Base-by-base conservation (phyloP, 2,888 invertebrate genomes). In the Hofmannophila pseudospretella region DNA sequence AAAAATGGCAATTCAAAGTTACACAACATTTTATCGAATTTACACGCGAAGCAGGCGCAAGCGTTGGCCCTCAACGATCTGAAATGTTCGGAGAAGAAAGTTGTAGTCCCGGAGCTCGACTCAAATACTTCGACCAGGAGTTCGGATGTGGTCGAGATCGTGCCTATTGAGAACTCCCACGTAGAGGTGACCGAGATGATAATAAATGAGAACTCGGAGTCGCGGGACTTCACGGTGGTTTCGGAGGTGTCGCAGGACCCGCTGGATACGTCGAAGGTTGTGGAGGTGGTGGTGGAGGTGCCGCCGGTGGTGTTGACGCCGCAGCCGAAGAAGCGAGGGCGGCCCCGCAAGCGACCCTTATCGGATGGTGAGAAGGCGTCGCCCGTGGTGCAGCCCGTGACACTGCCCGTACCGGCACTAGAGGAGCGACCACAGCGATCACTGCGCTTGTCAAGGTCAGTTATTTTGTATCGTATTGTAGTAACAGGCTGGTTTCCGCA, bases 1-100 rank as follows among this genome's bases (percentile, higher is more conserved):
- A 88, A 88, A 54, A 88, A 88, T 65, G 88, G 87, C n/a, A 86
- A 85, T 52, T 86, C 88, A 1, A 86, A 86, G 49, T 56, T 88
- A 45, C 86, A 84, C 43, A 85, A 79, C 49, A 87, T 88, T 50
- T 55, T 87, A 25, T 74, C 82, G 3, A 85, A 79, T 56, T 67
- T 87, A 45, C 82, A 86, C 58, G 74, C 72, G 10, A 82, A 85
- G 50, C 79, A 82, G 51, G 65, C 77, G 43, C 78, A 82, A 58
- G 58, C 65, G 22, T 51, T 78, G 46, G 58, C 78, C 27, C 58
- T 72, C 31, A 77, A 65, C 47, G 75, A 73, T 39, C 51, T 73
- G 8, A 72, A 73, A 45, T 62, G 67, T 44, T 48, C 68, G 41
- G 76, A 73, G 29, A 76, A 75, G 42, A 56, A 60, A 39, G 56